These are phyloP conservation scores for Cephus sareptanus DNA, from an alignment of 2,888 invertebrate species.

Conservation along the genomic window DNA sequence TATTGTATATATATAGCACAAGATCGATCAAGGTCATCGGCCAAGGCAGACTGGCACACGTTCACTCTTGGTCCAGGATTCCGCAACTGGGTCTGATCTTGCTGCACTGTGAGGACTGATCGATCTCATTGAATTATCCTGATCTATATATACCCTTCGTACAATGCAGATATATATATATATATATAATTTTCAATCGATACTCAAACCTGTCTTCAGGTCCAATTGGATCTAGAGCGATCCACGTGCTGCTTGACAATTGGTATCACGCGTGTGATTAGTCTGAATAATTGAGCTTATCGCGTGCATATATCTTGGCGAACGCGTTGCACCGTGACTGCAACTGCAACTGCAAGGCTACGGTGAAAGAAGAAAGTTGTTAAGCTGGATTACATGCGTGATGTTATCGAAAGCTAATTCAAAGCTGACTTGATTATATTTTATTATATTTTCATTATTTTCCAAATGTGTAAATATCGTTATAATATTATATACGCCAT, in stretches of 20 bases:
- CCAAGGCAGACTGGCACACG: conserved; percentile 33
- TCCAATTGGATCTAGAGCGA: not conserved
- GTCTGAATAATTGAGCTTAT: not conserved
- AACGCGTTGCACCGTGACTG: not conserved
- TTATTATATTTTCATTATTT: not conserved
- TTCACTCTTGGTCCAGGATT: conserved; percentile 28
- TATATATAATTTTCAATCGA: not conserved
- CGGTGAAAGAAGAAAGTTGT: not conserved
- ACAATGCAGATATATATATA: not conserved
- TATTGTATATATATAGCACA: not conserved
- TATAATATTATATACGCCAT: not conserved
- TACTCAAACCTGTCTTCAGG: not conserved
- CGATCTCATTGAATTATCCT: not conserved
- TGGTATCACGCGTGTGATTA: not conserved
- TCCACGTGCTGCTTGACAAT: not conserved
- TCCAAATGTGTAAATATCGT: not conserved
- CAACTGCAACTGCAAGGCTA: not conserved
- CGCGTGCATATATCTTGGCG: not conserved
- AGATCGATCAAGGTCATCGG: conserved; percentile 28
- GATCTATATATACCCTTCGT: not conserved
- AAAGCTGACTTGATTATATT: not conserved
- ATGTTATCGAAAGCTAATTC: not conserved
- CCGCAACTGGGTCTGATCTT: conserved; percentile 8
- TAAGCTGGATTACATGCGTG: not conserved
- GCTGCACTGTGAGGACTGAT: not conserved